Conservation (phyloP, 2,113 vertebrate genomes). For the Empidonax traillii region DNA sequence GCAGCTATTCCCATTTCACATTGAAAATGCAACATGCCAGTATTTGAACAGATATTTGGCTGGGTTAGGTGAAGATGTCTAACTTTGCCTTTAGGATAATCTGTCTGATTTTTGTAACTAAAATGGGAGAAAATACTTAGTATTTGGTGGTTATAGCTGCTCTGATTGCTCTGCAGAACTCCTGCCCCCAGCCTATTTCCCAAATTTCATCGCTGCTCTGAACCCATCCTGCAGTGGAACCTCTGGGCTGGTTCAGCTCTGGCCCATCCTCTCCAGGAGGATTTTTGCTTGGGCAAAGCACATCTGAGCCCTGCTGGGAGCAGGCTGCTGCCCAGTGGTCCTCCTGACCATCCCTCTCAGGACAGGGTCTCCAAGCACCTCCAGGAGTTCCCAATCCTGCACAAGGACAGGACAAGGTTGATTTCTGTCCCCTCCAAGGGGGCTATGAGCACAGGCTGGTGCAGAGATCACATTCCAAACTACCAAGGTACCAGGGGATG, state of each 20-base stretch:
- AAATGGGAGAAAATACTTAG: neutral
- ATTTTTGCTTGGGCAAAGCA: neutral
- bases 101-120: neutral
- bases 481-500: rapidly evolving
- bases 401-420: neutral
- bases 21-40: neutral
- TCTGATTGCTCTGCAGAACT: neutral
- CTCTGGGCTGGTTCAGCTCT: neutral
- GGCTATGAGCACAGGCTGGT: neutral
- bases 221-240: neutral
- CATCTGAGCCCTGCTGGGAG: neutral
- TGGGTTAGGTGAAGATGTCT: neutral
- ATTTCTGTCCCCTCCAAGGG: neutral
- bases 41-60: neutral
- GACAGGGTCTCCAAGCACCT: neutral
- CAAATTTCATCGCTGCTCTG: neutral
- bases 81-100: neutral
- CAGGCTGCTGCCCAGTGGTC: neutral
- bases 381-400: neutral
- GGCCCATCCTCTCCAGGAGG: neutral
- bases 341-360: neutral
- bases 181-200: neutral
- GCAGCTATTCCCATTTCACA: neutral
- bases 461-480: neutral
- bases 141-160: neutral